These are phyloP conservation scores for Oryzias woworae DNA, from an alignment of 2,113 vertebrate species.

Conservation along the genomic window DNA sequence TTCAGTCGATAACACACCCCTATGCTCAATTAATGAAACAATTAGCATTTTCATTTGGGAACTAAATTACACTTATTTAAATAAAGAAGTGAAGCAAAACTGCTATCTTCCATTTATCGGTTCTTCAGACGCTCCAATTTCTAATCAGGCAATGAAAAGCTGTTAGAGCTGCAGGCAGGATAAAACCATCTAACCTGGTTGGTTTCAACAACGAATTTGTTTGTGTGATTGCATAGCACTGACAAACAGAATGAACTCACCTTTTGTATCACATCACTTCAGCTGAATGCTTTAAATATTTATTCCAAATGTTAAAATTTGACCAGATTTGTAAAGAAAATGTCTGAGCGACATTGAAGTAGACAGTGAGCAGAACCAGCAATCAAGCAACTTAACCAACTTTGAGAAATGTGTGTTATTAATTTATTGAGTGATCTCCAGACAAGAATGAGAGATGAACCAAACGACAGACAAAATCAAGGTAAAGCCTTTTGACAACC, in stretches of 20 bases:
- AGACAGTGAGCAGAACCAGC: constrained; percentile 3
- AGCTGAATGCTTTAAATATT: neutral
- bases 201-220: constrained; percentile 18
- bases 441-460: constrained; percentile 51
- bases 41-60: constrained; percentile 68
- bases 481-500: constrained; percentile 70
- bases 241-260: neutral
- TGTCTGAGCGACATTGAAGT: constrained; percentile 12
- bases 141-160: constrained; percentile 22
- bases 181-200: constrained; percentile 19
- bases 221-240: neutral
- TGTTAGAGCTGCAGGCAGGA: constrained; percentile 19
- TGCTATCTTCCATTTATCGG: constrained; percentile 27
- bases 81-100: constrained; percentile 48
- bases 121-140: constrained; percentile 18
- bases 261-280: constrained; percentile 10
- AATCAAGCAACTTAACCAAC: constrained; percentile 15
- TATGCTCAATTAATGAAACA: constrained; percentile 55
- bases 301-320: constrained; percentile 5
- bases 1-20: constrained; percentile 45
- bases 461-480: constrained; percentile 69
- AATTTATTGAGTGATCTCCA: constrained; percentile 58
- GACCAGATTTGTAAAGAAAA: constrained; percentile 11
- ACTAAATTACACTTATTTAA: constrained; percentile 56
- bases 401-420: constrained; percentile 50